Evolutionary conservation across 2,888 invertebrate species (phyloP).

Genomic region (Sturmia bella): DNA sequence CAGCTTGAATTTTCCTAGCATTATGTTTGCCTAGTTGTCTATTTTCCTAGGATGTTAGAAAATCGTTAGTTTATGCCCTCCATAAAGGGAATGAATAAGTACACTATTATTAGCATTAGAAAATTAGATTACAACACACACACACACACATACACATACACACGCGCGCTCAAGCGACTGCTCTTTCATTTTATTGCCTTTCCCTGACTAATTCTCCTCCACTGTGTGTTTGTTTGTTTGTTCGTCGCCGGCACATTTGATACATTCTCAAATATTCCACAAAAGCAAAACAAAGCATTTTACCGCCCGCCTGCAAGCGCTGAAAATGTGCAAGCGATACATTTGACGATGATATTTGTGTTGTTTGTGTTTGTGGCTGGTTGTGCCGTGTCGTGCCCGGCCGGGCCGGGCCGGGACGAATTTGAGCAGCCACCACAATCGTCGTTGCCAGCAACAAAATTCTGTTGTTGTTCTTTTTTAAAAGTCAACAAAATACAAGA

Average conservation of each 20-base stretch:
- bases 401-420: too few relatives aligned
- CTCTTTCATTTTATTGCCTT: background rate
- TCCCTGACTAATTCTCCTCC: conserved; percentile 14
- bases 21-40: conserved; percentile 70
- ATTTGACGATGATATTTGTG: too few relatives aligned
- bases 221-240: too few relatives aligned
- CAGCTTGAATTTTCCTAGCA: conserved; percentile 70
- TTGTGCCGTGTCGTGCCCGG: conserved; percentile 21
- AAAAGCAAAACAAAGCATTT: conserved; percentile 3
- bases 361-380: background rate
- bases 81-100: conserved; percentile 55
- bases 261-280: background rate
- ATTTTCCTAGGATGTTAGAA: conserved; percentile 70
- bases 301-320: background rate
- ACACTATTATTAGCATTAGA: conserved; percentile 57
- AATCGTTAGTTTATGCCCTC: conserved; percentile 70
- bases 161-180: too few relatives aligned
- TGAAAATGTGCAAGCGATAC: background rate
- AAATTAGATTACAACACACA: conserved; percentile 59
- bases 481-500: conserved; percentile 26
- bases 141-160: background rate
- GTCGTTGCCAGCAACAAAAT: conserved; percentile 10
- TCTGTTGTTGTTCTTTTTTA: conserved; percentile 12
- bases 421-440: conserved; percentile 6
- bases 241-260: conserved; percentile 3